Conservation (phyloP, 2,113 vertebrate genomes). For the Alethe diademata region DNA sequence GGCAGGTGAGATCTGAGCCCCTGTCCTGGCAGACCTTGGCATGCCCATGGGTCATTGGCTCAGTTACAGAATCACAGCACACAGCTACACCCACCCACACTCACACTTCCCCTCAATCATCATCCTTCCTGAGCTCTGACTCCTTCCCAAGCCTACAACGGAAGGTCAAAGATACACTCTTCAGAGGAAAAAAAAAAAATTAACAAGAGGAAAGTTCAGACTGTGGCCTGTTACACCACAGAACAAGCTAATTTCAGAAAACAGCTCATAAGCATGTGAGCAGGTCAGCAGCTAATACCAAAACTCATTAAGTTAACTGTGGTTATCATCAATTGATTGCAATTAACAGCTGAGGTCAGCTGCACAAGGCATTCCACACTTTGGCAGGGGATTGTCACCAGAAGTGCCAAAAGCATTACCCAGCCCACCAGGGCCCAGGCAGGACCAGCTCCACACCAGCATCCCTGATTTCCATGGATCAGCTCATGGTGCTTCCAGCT, state of each 20-base stretch:
- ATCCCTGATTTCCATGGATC: accelerated
- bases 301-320: background rate
- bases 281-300: background rate
- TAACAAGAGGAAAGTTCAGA: background rate
- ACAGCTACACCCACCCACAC: background rate
- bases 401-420: background rate
- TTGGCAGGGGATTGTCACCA: background rate
- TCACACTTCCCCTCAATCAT: background rate
- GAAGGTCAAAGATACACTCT: background rate
- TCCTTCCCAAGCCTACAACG: background rate
- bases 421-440: background rate
- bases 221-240: background rate
- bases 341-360: background rate
- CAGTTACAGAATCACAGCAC: background rate
- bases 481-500: accelerated
- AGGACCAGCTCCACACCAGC: background rate
- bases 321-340: background rate
- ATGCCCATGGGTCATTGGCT: background rate
- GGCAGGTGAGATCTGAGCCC: background rate
- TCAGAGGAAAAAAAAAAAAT: background rate
- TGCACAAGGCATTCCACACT: background rate
- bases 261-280: background rate
- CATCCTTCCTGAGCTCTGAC: background rate
- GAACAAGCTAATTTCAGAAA: background rate
- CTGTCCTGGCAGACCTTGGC: background rate